Evolutionary conservation across 2,888 invertebrate species (phyloP).

Genomic region (Subacronicta megacephala): DNA sequence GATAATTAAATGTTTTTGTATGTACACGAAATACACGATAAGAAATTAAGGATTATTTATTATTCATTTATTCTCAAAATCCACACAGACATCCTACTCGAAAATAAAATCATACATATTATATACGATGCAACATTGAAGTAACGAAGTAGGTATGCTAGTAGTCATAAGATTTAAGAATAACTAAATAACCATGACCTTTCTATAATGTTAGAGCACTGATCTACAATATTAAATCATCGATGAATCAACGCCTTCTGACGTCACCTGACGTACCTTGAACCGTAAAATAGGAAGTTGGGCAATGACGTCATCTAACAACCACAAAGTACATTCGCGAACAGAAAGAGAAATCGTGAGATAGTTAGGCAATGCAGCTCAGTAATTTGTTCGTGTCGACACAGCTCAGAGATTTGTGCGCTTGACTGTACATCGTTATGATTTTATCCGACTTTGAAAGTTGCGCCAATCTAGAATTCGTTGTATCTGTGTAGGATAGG

Average conservation of each 20-base stretch:
- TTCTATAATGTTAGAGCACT: background rate
- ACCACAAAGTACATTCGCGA: constrained; percentile 28
- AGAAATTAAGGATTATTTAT: too few relatives aligned
- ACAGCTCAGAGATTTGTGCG: constrained; percentile 26
- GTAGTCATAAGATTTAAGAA: too few relatives aligned
- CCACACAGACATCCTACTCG: too few relatives aligned
- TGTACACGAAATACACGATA: too few relatives aligned
- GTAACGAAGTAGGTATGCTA: too few relatives aligned
- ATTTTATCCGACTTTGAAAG: constrained; percentile 25
- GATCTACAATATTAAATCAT: constrained; percentile 1
- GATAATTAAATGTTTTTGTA: too few relatives aligned
- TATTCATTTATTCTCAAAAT: too few relatives aligned
- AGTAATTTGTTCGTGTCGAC: constrained; percentile 47
- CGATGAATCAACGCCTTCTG: background rate
- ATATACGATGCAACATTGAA: too few relatives aligned
- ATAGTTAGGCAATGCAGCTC: constrained; percentile 48
- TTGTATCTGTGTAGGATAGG: background rate
- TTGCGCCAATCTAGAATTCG: too few relatives aligned
- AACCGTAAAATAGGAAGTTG: constrained; percentile 5
- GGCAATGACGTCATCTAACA: constrained; percentile 17
- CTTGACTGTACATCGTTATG: constrained; percentile 38
- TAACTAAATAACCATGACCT: background rate
- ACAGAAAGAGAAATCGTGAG: constrained; percentile 55
- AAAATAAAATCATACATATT: too few relatives aligned
- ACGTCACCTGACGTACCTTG: constrained; percentile 12